Percentiles rank a stretch among this genome's conserved stretches.
phyloP scores from a whole-genome alignment of 2,888 invertebrate species.

The Cheilosia vernalis region DNA sequence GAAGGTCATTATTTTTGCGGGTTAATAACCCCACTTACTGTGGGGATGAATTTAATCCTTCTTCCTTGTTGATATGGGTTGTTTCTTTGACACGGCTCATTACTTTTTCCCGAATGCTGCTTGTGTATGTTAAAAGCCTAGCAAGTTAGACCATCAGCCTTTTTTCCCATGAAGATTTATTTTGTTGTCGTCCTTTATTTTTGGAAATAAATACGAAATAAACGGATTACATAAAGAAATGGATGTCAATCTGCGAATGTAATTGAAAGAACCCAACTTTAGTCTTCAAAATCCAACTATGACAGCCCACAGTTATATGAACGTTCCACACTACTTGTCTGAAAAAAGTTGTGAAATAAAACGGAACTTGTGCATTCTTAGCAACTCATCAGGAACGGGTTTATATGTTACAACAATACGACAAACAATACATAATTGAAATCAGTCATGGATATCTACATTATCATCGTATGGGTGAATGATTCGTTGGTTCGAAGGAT shows the following conservation, averaged over 20 bases:
- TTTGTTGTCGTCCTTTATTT: neutral
- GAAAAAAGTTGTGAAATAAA: too few relatives aligned
- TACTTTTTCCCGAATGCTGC: neutral
- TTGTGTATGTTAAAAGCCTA: neutral
- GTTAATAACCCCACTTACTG: neutral
- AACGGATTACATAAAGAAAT: constrained; percentile 6
- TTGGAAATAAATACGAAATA: constrained; percentile 15
- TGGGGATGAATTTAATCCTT: constrained; percentile 4
- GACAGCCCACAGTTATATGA: neutral
- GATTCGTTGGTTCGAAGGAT: too few relatives aligned
- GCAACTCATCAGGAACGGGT: too few relatives aligned
- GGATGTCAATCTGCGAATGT: neutral
- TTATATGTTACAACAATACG: too few relatives aligned
- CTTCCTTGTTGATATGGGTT: constrained; percentile 7
- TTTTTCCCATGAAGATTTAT: constrained; percentile 4
- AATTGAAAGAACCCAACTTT: neutral
- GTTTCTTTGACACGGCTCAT: neutral
- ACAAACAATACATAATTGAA: too few relatives aligned
- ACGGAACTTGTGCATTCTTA: too few relatives aligned
- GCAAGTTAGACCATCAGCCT: neutral
- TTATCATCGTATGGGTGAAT: too few relatives aligned
- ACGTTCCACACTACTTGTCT: neutral
- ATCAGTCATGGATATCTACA: too few relatives aligned
- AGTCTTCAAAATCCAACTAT: neutral
- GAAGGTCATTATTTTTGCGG: constrained; percentile 2